Conservation (phyloP, 2,888 invertebrate genomes). For the Micropterix aruncella region DNA sequence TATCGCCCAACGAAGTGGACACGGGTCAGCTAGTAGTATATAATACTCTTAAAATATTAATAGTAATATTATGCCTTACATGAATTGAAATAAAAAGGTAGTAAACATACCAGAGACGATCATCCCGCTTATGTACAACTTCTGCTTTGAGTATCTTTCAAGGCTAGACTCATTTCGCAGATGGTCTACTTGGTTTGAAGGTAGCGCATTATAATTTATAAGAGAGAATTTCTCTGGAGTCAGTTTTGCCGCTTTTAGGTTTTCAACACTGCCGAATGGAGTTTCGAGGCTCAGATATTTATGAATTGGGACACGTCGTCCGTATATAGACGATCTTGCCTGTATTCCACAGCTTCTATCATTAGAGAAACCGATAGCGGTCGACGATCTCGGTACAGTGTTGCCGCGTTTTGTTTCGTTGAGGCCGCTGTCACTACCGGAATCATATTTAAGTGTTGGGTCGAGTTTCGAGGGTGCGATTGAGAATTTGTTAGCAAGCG, state of each 20-base stretch:
- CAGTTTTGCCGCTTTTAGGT: conserved; percentile 12
- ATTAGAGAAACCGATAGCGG: neutral
- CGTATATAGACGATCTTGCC: too few species aligned
- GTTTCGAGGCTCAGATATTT: too few species aligned
- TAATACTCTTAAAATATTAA: too few species aligned
- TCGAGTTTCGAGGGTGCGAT: too few species aligned
- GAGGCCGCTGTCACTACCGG: too few species aligned
- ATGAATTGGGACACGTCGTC: too few species aligned
- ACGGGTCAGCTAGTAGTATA: conserved; percentile 59
- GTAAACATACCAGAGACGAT: conserved; percentile 18
- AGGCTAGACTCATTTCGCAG: conserved; percentile 19
- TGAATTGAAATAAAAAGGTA: neutral
- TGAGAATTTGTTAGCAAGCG: too few species aligned
- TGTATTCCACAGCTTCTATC: too few species aligned
- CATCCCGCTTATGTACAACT: conserved; percentile 28
- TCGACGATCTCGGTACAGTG: neutral
- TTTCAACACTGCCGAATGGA: neutral
- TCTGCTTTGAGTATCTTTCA: conserved; percentile 22
- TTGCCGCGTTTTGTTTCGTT: too few species aligned
- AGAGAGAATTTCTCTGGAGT: conserved; percentile 24
- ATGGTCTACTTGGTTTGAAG: conserved; percentile 22
- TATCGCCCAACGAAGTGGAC: too few species aligned
- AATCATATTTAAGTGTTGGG: too few species aligned
- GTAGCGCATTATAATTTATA: conserved; percentile 26
- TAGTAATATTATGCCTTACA: neutral